A percentile compares a stretch with the other conserved stretches of the same genome.
Evolutionary conservation across 2,113 vertebrate genomes (phyloP).

Genomic region (Antennarius striatus): DNA sequence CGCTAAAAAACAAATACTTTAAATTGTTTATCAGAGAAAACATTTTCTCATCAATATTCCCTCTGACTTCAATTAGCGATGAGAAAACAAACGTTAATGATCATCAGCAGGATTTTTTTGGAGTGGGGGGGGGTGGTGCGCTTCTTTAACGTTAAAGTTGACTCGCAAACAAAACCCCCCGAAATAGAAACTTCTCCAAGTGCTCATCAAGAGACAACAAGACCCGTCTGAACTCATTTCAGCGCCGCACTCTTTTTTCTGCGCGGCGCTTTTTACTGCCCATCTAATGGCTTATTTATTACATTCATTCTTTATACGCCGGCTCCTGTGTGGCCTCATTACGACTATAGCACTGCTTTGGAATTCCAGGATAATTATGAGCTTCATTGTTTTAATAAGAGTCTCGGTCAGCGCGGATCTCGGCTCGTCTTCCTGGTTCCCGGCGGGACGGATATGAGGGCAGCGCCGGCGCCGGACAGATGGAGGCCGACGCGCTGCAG

Average conservation of each 20-base stretch:
- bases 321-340: conserved; percentile 85
- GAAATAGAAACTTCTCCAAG: conserved; percentile 58
- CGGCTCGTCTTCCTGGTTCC: conserved; percentile 64
- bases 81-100: background rate
- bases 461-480: conserved; percentile 65
- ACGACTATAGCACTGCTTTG: conserved; percentile 76
- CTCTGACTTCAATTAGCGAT: background rate
- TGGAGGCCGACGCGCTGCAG: conserved; percentile 65
- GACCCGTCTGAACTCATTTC: conserved; percentile 68
- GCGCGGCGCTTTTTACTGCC: conserved; percentile 66
- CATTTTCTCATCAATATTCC: conserved; percentile 12
- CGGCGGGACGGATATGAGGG: conserved; percentile 63
- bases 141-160: background rate
- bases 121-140: background rate
- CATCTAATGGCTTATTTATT: conserved; percentile 84
- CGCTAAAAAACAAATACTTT: conserved; percentile 24
- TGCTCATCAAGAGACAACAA: conserved; percentile 57
- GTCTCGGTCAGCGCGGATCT: conserved; percentile 74
- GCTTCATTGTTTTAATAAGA: conserved; percentile 85
- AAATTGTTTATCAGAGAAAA: conserved; percentile 39
- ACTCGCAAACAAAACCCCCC: conserved; percentile 19
- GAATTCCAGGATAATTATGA: conserved; percentile 82
- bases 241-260: conserved; percentile 61
- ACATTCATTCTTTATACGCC: conserved; percentile 80
- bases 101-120: background rate